Conservation (phyloP, 2,888 invertebrate genomes). For the Drosophila putrida region DNA sequence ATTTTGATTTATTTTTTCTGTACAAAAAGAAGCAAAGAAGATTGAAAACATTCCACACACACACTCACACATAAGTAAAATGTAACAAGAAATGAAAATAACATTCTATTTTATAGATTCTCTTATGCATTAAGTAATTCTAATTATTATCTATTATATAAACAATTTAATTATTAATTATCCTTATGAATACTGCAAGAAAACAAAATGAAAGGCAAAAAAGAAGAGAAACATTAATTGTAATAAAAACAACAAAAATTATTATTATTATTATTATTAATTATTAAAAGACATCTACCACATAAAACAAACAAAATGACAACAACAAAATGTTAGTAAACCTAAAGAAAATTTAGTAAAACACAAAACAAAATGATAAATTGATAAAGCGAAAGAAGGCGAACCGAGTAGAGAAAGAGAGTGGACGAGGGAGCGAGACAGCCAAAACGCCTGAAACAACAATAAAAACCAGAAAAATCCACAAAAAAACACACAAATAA, state of each 20-base stretch:
- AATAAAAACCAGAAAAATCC: conserved; percentile 47
- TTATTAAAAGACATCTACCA: conserved; percentile 67
- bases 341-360: conserved; percentile 76
- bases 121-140: conserved; percentile 78
- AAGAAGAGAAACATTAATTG: conserved; percentile 60
- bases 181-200: conserved; percentile 69
- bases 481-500: conserved; percentile 75
- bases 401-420: conserved; percentile 32
- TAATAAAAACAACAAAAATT: conserved; percentile 61
- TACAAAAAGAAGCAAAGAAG: conserved; percentile 54
- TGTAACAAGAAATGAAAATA: conserved; percentile 19
- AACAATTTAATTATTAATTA: conserved; percentile 81
- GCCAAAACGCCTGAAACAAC: conserved; percentile 65
- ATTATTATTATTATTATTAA: conserved; percentile 57
- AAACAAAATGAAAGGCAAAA: conserved; percentile 51
- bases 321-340: conserved; percentile 71
- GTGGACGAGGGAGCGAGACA: conserved; percentile 28
- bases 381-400: conserved; percentile 55
- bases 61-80: conserved; percentile 24
- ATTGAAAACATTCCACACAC: conserved; percentile 26
- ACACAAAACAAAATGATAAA: conserved; percentile 46
- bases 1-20: conserved; percentile 53
- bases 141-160: conserved; percentile 82
- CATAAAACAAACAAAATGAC: conserved; percentile 54
- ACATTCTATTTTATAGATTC: conserved; percentile 77